Evolutionary conservation across 2,113 vertebrate genomes (phyloP), one percentile per base, ranked within the genome.

Genomic region (Lipotes vexillifer): DNA sequence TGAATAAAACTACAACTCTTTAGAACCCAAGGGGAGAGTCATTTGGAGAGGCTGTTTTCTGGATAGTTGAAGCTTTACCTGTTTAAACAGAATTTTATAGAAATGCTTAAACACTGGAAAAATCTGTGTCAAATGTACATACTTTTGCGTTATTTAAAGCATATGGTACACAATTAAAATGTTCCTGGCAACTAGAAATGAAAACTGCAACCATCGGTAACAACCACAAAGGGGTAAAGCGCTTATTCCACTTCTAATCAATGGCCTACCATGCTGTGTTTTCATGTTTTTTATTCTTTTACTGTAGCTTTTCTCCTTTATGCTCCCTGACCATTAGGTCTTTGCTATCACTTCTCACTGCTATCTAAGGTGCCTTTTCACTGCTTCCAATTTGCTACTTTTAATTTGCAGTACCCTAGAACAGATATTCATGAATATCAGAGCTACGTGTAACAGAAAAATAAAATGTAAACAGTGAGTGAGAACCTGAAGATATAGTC

Each of bases 221-320:
- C 1, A 1, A 65, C 25, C n/a, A 74, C 52, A 27, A 6, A 46
- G 33, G 14, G 31, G 66, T 52, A 38, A 21, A 52, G 15, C 52
- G 44, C 17, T 5, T 10, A 61, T 10, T n/a, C 92, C 9, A 38
- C 25, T 23, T 59, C 59, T 4, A 14, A 25, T 0, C 11, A 49
- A 4, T 25, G 36, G 65, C 13, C 78, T 2, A 2, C 2, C 0
- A 1, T 2, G 20, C 29, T 36, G 5, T 6, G 59, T 1, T 52
- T 36, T 12, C 29, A 1, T 1, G 25, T 1, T 6, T 18, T 36
- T 41, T 38, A 10, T 44, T 59, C 36, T 9, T 57, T n/a, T 7
- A 2, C 41, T 8, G 3, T 13, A 25, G 29, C 3, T 55, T 21
- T 44, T 20, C 20, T 0, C 3, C 31, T 25, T 57, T 29, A 20